These are phyloP conservation scores for Setophaga petechia DNA, from an alignment of 2,113 vertebrate species.

Conservation along the genomic window DNA sequence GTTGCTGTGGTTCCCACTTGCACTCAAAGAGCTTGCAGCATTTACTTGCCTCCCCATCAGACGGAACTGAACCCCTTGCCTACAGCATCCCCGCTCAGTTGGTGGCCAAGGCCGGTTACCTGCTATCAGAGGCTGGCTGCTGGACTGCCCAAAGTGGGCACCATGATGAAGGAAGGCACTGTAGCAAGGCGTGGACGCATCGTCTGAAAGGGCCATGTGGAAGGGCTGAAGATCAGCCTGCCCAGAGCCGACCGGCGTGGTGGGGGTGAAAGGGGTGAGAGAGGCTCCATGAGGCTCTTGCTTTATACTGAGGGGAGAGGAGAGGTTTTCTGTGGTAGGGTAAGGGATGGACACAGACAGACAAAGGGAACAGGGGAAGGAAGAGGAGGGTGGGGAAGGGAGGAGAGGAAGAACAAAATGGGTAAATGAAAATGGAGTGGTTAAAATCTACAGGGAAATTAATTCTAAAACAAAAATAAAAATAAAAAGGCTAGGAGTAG, in stretches of 20 bases:
- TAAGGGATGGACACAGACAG: constrained; percentile 67
- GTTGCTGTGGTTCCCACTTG: constrained; percentile 25
- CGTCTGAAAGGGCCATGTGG: constrained; percentile 86
- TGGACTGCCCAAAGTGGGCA: constrained; percentile 85
- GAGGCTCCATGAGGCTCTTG: constrained; percentile 90
- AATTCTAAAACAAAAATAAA: constrained; percentile 66
- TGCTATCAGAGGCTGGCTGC: constrained; percentile 89
- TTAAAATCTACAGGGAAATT: constrained; percentile 72
- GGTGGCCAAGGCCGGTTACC: constrained; percentile 74
- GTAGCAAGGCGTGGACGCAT: constrained; percentile 87
- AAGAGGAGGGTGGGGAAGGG: constrained; percentile 66
- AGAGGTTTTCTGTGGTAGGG: constrained; percentile 84
- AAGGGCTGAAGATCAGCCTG: constrained; percentile 88
- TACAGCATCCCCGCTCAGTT: constrained; percentile 59
- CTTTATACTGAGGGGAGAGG: constrained; percentile 88
- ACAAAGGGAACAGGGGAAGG: constrained; percentile 66
- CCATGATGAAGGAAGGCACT: constrained; percentile 80
- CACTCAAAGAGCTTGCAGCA: constrained; percentile 61
- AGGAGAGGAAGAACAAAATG: constrained; percentile 74
- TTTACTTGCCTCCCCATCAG: constrained; percentile 19
- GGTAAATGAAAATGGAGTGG: constrained; percentile 76
- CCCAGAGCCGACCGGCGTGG: constrained; percentile 83
- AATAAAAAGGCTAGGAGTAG: constrained; percentile 65
- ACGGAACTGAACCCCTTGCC: constrained; percentile 47
- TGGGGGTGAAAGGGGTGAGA: constrained; percentile 89